Conservation (phyloP, 2,888 invertebrate genomes). For the Cosmia pyralina region DNA sequence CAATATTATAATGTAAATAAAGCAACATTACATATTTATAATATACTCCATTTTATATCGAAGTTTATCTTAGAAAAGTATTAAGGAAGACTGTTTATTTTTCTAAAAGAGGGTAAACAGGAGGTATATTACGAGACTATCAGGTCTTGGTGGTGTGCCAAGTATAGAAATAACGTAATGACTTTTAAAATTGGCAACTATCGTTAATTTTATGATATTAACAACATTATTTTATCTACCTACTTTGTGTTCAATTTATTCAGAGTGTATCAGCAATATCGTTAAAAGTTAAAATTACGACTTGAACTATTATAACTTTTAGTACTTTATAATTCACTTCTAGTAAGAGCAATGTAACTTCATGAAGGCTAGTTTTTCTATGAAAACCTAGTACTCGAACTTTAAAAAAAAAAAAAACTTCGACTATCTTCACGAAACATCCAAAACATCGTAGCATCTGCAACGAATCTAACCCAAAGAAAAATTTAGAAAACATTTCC, state of each 20-base stretch:
- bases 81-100: constrained; percentile 52
- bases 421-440: too few relatives aligned
- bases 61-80: constrained; percentile 50
- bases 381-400: too few relatives aligned
- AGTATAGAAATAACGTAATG: constrained; percentile 57
- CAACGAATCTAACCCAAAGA: too few relatives aligned
- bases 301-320: background rate
- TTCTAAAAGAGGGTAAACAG: constrained; percentile 57
- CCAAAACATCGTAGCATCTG: too few relatives aligned
- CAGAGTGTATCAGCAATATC: constrained; percentile 10
- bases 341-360: background rate
- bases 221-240: background rate
- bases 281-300: background rate
- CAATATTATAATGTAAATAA: constrained; percentile 47
- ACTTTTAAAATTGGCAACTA: constrained; percentile 64
- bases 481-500: too few relatives aligned
- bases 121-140: constrained; percentile 48
- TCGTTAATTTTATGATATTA: constrained; percentile 54
- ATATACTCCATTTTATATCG: constrained; percentile 33
- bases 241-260: constrained; percentile 28
- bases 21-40: constrained; percentile 41
- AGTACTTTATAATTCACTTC: background rate
- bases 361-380: too few relatives aligned
- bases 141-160: constrained; percentile 59
- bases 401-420: too few relatives aligned